These are phyloP conservation scores for Tinamus major DNA, from an alignment of 2,797 vertebrate genomes.

Conservation along the genomic window DNA sequence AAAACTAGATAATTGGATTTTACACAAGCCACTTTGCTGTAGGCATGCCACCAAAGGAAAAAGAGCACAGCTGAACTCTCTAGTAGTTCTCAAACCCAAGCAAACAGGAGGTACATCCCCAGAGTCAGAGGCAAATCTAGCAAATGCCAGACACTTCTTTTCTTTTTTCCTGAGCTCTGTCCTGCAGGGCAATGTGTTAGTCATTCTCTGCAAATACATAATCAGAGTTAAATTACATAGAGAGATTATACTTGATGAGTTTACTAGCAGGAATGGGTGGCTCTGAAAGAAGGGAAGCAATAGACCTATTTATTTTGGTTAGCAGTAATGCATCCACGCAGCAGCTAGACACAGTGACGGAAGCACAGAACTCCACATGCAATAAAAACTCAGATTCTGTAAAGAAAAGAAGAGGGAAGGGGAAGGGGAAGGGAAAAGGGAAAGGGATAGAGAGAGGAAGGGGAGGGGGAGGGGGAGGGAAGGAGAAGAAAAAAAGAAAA, in stretches of 20 bases:
- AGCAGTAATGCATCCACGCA: not conserved
- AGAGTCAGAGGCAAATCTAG: not conserved
- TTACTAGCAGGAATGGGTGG: not conserved
- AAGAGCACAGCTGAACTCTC: not conserved
- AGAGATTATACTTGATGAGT: not conserved
- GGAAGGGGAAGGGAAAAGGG: no score
- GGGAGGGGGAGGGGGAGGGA: no score
- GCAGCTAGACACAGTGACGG: not conserved
- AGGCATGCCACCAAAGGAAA: not conserved
- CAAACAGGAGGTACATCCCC: not conserved
- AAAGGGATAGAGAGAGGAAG: no score
- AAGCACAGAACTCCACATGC: not conserved
- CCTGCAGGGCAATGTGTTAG: not conserved
- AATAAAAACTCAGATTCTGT: not conserved
- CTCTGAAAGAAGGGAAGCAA: not conserved
- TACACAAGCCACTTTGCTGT: constrained; percentile 22
- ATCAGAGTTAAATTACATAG: not conserved
- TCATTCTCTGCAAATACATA: not conserved
- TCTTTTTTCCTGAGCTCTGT: not conserved
- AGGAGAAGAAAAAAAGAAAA: not conserved
- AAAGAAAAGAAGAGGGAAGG: no score
- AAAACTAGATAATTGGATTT: constrained; percentile 38
- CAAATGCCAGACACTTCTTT: not conserved
- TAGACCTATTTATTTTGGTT: not conserved
- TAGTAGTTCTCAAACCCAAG: not conserved